Evolutionary conservation across 2,888 invertebrate species (phyloP).

Genomic region (Rotaria socialis): DNA sequence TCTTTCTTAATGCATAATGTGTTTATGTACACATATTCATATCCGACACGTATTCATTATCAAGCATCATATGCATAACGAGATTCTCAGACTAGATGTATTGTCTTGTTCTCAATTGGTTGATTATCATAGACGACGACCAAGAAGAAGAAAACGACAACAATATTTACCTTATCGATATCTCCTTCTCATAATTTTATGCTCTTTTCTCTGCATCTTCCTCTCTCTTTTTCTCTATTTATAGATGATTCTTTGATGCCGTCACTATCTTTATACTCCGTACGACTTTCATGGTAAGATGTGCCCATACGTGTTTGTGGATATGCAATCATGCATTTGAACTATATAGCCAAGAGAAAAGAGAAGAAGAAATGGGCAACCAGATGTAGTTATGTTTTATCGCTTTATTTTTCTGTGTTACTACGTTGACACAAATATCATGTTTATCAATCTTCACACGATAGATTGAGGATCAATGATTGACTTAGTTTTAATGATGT

Average conservation of each 20-base stretch:
- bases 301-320: neutral
- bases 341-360: neutral
- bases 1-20: neutral
- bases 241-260: neutral
- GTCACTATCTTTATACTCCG: neutral
- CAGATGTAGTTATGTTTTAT: neutral
- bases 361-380: neutral
- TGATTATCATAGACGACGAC: neutral
- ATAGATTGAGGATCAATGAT: neutral
- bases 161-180: conserved; percentile 1
- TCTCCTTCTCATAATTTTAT: neutral
- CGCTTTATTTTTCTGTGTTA: neutral
- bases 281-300: neutral
- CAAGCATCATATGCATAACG: neutral
- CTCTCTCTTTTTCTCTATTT: neutral
- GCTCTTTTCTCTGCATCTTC: neutral
- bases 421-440: neutral
- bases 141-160: neutral
- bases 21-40: neutral
- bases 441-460: neutral
- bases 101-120: neutral
- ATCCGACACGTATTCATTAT: neutral
- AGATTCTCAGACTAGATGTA: neutral
- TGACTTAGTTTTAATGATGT: neutral
- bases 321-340: neutral